phyloP scores from a whole-genome alignment of 2,888 invertebrate genomes.

The Drosophila monieri region DNA sequence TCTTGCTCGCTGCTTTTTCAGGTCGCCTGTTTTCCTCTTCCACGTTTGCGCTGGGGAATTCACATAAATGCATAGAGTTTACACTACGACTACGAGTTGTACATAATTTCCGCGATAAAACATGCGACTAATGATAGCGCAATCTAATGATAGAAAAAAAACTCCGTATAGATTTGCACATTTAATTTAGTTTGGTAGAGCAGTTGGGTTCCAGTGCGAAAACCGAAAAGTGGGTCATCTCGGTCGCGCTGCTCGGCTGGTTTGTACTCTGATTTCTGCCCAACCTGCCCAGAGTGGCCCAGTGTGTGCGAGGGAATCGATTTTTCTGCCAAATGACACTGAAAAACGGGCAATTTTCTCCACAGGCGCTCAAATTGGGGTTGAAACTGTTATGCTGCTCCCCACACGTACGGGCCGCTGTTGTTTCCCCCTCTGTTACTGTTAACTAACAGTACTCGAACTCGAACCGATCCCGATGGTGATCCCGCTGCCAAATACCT shows the following conservation, averaged over 20 bases:
- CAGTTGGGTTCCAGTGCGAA: conserved; percentile 81
- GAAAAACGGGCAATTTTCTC: conserved; percentile 76
- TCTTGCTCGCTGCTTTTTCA: conserved; percentile 68
- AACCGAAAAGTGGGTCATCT: conserved; percentile 83
- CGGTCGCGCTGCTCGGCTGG: conserved; percentile 82
- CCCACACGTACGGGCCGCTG: background rate
- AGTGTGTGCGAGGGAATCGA: conserved; percentile 76
- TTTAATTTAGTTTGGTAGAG: conserved; percentile 58
- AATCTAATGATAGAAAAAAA: conserved; percentile 64
- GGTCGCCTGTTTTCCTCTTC: conserved; percentile 66
- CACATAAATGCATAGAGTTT: conserved; percentile 79
- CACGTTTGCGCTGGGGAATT: conserved; percentile 69
- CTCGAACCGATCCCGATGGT: too few relatives aligned
- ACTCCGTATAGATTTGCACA: conserved; percentile 41
- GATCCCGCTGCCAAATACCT: too few relatives aligned
- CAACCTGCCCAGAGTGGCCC: conserved; percentile 73
- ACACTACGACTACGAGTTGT: conserved; percentile 64
- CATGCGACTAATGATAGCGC: conserved; percentile 48
- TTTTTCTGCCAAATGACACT: conserved; percentile 80
- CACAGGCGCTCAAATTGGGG: conserved; percentile 48
- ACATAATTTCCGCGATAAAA: conserved; percentile 43
- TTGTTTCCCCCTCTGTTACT: background rate
- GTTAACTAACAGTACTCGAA: background rate
- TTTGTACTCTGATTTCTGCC: conserved; percentile 81
- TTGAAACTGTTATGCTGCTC: conserved; percentile 55